Base-by-base conservation (phyloP, 2,113 vertebrate species). In the Uropsilus gracilis region DNA sequence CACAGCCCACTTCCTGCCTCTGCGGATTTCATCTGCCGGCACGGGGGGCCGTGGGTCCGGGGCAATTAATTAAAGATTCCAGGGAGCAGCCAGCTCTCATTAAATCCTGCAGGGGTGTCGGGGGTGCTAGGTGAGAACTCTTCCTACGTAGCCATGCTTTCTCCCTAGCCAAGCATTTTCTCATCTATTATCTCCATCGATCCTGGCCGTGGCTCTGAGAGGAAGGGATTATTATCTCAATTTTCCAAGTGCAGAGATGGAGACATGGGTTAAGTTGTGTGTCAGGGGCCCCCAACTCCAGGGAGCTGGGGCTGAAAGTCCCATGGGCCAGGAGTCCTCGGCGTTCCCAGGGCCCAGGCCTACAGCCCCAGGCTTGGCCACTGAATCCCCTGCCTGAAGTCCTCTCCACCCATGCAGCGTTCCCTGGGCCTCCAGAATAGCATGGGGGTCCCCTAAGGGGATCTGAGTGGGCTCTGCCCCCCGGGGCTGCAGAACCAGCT, bases 61-160 rank as follows among this genome's bases (percentile, higher is more conserved):
- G 86, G 81, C 91, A 64, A 73, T 88, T 95, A 89, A 96, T 93
- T 84, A 88, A 75, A 80, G 82, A 88, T 37, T 77, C 89, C 37
- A 22, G 61, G 81, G 72, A 63, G 81, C 86, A 59, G 66, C 68
- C 42, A 4, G 64, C 63, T 20, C 71, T 95, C 77, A 59, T 84
- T 84, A 80, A 93, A 37, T 22, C 64, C 30, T 2, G 6, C 5
- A 24, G 44, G 39, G 85, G 6, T 44, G n/a, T 3, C 0, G 30
- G 34, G 37, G 37, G 28, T 8, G 2, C 28, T 30, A 20, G 50
- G 82, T 68, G 63, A 63, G 94, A 68, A 16, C 5, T 2, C 24
- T 59, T 44, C 59, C 39, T 20, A 1, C 0, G n/a, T 2, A 6
- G 5, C 50, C 4, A 22, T 59, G 20, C 72, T 46, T 89, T 71